phyloP scores from a whole-genome alignment of 1,140 invertebrate species.

The Meloidogyne chitwoodi region DNA sequence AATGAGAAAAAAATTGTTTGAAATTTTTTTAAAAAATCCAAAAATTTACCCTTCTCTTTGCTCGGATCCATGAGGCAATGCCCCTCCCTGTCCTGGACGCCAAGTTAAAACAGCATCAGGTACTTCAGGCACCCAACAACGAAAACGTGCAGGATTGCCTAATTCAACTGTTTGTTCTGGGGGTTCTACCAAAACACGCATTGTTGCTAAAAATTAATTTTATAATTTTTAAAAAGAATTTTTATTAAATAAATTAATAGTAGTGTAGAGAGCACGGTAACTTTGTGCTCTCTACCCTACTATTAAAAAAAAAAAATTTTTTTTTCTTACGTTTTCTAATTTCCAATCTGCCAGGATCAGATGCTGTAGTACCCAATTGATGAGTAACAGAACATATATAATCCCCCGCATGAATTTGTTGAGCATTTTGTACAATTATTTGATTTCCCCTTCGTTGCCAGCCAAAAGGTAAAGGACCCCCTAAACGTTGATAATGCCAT shows the following conservation, averaged over 20 bases:
- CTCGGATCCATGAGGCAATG: constrained; percentile 45
- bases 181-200: constrained; percentile 52
- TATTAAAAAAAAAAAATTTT: too few species aligned
- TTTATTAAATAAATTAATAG: not conserved
- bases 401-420: constrained; percentile 50
- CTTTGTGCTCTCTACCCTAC: too few species aligned
- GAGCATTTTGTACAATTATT: constrained; percentile 50
- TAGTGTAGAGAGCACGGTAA: too few species aligned
- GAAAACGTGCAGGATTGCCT: constrained; percentile 52
- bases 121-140: constrained; percentile 57
- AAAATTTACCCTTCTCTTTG: constrained; percentile 39
- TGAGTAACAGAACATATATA: constrained; percentile 57
- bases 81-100: constrained; percentile 45
- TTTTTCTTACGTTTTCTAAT: constrained; percentile 36
- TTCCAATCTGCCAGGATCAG: constrained; percentile 53
- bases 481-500: constrained; percentile 56
- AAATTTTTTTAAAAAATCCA: constrained; percentile 11
- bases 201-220: not conserved
- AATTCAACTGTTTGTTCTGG: constrained; percentile 46
- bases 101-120: constrained; percentile 51
- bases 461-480: constrained; percentile 53
- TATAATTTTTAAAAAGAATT: not conserved
- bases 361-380: constrained; percentile 47
- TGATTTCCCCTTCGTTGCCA: constrained; percentile 54
- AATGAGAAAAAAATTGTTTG: too few species aligned